Evolutionary conservation across 1,140 invertebrate genomes (phyloP).

Genomic region (Sweltsa coloradensis): DNA sequence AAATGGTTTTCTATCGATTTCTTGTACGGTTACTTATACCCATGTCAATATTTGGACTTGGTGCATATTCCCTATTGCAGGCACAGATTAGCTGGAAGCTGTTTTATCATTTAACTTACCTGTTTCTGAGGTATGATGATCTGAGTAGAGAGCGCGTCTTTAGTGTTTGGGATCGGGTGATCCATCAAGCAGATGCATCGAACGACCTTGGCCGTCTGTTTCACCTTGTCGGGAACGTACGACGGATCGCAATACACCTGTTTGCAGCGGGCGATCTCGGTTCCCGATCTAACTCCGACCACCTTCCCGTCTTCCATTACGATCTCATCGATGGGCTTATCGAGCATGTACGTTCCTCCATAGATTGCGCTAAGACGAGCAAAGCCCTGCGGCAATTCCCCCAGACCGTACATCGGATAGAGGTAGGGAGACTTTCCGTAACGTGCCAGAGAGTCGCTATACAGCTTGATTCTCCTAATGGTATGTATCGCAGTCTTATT

Average conservation of each 20-base stretch:
- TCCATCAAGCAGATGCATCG: conserved; percentile 97
- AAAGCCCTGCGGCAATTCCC: conserved; percentile 98
- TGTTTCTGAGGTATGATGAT: conserved; percentile 99
- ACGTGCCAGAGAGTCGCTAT: conserved; percentile 91
- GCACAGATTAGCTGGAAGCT: no score
- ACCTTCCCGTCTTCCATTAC: conserved; percentile 81
- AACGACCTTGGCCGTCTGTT: conserved; percentile 77
- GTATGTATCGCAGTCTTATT: conserved; percentile 69
- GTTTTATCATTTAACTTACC: no score
- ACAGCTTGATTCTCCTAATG: conserved; percentile 87
- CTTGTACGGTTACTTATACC: no score
- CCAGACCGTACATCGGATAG: conserved; percentile 98
- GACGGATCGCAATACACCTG: conserved; percentile 99
- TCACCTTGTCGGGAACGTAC: conserved; percentile 77
- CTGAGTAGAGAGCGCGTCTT: conserved; percentile 93
- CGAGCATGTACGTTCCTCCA: conserved; percentile 99
- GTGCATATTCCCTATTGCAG: no score
- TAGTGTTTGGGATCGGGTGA: conserved; percentile 92
- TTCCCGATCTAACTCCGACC: conserved; percentile 87
- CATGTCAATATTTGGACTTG: no score
- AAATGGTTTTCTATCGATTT: no score
- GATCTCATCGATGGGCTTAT: conserved; percentile 96
- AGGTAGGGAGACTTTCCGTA: conserved; percentile 99
- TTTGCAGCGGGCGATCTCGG: conserved; percentile 88
- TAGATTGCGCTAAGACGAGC: conserved; percentile 97